These are phyloP conservation scores for Amorpha juglandis DNA, from an alignment of 2,888 invertebrate genomes.

Conservation along the genomic window DNA sequence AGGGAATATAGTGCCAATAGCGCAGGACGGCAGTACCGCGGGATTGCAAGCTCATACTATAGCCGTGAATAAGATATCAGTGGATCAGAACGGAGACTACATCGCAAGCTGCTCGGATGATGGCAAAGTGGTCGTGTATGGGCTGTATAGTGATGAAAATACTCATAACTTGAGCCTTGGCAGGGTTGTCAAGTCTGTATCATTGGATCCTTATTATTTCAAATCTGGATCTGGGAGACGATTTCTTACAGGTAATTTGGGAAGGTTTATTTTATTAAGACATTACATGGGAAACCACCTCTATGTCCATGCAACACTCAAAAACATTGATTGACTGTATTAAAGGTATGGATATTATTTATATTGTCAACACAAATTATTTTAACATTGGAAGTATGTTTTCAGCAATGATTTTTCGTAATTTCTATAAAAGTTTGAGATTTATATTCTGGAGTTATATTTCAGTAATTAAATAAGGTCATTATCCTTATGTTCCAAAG, in stretches of 20 bases:
- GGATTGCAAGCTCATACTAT: slow-evolving; percentile 92
- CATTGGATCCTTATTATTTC: slow-evolving; percentile 92
- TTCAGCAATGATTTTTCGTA: no score
- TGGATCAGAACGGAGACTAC: slow-evolving; percentile 96
- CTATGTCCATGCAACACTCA: no score
- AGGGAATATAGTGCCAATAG: slow-evolving; percentile 89
- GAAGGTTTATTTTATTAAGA: no score
- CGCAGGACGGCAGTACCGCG: slow-evolving; percentile 85
- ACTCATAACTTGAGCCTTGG: slow-evolving; percentile 91
- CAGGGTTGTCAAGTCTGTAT: slow-evolving; percentile 92
- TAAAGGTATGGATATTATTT: no score
- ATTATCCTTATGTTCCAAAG: no score
- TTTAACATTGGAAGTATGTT: no score
- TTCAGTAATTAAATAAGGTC: no score
- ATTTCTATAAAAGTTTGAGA: no score
- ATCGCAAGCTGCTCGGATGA: slow-evolving; percentile 97
- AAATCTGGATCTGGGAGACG: slow-evolving; percentile 90
- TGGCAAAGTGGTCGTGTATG: slow-evolving; percentile 93
- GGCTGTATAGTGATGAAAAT: slow-evolving; percentile 93
- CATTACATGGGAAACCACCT: no score
- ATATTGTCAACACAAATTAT: no score
- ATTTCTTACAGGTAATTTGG: slow-evolving; percentile 88
- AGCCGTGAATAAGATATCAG: slow-evolving; percentile 97
- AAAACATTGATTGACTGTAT: no score
- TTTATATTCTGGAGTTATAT: no score